Percentiles rank a stretch among this genome's conserved stretches.
These are phyloP conservation scores for Osedax fenrisi DNA, from an alignment of 2,888 invertebrate genomes.

Conservation along the genomic window DNA sequence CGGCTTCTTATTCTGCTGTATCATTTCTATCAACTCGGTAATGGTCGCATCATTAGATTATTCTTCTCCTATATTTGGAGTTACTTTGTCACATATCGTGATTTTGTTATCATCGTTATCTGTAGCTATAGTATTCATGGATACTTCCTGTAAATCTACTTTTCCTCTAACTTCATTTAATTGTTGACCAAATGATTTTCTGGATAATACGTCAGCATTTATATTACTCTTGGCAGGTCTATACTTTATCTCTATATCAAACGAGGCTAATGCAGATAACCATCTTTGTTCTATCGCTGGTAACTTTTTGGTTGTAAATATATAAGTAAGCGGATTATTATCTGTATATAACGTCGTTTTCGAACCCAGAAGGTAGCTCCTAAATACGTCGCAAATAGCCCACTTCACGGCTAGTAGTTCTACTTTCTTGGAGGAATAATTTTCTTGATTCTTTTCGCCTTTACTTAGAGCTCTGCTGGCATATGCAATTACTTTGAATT, in stretches of 20 bases:
- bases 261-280: neutral
- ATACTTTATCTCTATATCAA: neutral
- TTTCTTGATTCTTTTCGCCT: neutral
- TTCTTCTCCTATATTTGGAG: neutral
- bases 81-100: neutral
- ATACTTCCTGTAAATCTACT: neutral
- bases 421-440: neutral
- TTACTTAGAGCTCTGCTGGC: neutral
- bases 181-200: neutral
- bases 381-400: neutral
- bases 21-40: too few relatives aligned
- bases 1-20: too few relatives aligned
- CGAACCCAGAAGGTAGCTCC: neutral
- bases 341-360: neutral
- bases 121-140: neutral
- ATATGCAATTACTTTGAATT: neutral
- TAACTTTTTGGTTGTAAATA: neutral
- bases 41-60: neutral
- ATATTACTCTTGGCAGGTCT: neutral
- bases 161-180: neutral
- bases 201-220: neutral
- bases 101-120: neutral
- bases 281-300: neutral
- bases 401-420: neutral
- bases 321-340: neutral